These are phyloP conservation scores for Rhyzopertha dominica DNA, from an alignment of 1,140 invertebrate species.

Conservation along the genomic window DNA sequence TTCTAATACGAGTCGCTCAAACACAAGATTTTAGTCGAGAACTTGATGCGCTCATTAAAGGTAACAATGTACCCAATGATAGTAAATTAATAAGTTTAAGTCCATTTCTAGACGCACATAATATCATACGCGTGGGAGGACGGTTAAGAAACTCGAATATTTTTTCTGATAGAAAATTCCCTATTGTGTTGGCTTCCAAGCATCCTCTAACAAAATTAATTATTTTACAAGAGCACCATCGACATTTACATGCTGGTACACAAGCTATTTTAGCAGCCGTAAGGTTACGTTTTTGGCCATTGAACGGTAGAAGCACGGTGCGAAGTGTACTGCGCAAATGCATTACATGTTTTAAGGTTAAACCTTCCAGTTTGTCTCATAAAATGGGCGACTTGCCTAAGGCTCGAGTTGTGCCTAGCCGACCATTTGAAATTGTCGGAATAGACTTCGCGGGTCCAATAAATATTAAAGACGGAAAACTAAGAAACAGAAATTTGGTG, in stretches of 20 bases:
- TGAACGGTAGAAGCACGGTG: conserved; percentile 17
- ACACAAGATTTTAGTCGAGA: conserved; percentile 8
- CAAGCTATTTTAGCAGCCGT: conserved; percentile 14
- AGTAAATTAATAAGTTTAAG: conserved; percentile 15
- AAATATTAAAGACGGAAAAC: conserved; percentile 7
- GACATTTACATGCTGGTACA: conserved; percentile 15
- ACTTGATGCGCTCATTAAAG: conserved; percentile 8
- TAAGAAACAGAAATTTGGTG: conserved; percentile 7
- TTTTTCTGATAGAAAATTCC: conserved; percentile 21
- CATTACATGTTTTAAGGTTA: conserved; percentile 15
- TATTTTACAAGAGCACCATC: conserved; percentile 17
- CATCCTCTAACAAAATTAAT: conserved; percentile 21
- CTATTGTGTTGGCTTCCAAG: conserved; percentile 23
- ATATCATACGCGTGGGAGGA: conserved; percentile 29
- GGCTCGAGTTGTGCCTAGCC: conserved; percentile 22
- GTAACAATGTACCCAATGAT: conserved; percentile 5
- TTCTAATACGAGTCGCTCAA: conserved; percentile 18
- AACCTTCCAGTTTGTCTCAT: conserved; percentile 17
- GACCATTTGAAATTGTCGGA: conserved; percentile 30
- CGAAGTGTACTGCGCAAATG: conserved; percentile 14
- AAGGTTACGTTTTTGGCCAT: conserved; percentile 18
- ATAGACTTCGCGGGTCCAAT: conserved; percentile 42
- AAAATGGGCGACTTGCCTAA: conserved; percentile 40
- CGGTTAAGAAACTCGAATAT: conserved; percentile 28
- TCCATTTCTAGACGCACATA: conserved; percentile 27